Evolutionary conservation across 2,888 invertebrate genomes (phyloP), one percentile per base, ranked within the genome.

Genomic region (Tyria jacobaeae): DNA sequence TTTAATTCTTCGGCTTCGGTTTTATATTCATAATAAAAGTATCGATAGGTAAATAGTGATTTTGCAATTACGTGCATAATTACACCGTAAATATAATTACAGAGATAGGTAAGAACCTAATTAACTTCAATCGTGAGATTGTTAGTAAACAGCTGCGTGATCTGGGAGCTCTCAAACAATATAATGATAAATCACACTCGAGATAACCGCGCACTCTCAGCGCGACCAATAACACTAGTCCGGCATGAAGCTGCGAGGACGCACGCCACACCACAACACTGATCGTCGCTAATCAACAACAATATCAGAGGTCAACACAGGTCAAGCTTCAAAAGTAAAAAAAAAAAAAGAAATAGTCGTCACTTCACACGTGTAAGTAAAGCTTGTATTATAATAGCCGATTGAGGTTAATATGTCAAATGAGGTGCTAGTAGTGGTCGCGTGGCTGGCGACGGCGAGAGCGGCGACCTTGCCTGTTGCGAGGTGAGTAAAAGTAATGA

Each of bases 391-490:
- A 44, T 15, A 51, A 47, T 55, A 14, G 41, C 44, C 9, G 31
- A 47, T 34, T 49, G 39, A 66, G 39, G 63, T 69, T 63, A 69
- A 37, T 64, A 68, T 76, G 71, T 59, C 24, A 56, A 41, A 37
- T 34, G 64, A 41, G 56, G 53, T 64, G 41, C 68, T 71, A 53
- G 70, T 76, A 66, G 58, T 65, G 64, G 62, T 68, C 55, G 67
- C 59, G 54, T 70, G 62, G 59, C 21, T 64, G 56, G 57, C 41
- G 24, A 64, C 64, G 55, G 74, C 64, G 50, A 58, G 66, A 41
- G 78, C 81, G 52, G 83, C 84, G 81, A 67, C 87, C 85, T 85
- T 86, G 83, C 65, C 48, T 51, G 59, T 50, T 49, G 25, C 50
- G 65, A 80, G 76, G 83, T 83, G 64, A 81, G 83, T 76, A 24